Base-by-base conservation (phyloP, 1,140 invertebrate species). In the Streblospio benedicti region DNA sequence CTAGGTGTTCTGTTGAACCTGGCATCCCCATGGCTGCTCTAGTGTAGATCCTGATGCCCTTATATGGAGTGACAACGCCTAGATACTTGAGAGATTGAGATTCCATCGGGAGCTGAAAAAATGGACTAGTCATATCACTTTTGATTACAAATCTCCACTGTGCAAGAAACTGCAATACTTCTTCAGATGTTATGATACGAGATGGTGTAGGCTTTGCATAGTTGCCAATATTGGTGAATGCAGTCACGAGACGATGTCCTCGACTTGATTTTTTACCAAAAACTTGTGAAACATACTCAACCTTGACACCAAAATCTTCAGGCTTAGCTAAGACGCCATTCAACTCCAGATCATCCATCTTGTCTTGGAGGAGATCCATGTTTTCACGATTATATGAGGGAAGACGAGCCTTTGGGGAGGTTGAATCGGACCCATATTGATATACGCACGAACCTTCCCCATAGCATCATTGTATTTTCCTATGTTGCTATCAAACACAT, bases 1-100 rank as follows among this genome's bases (percentile, higher is more conserved):
- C 35, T n/a, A 38, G 35, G 9, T 9, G 9, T 9, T n/a, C n/a
- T 38, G 9, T n/a, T 38, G 35, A 38, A 9, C 35, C 35, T 9
- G 35, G 35, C 35, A 38, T 38, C 9, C 61, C 61, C 60, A 63
- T 59, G 25, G 61, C 60, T 44, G 47, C 57, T 9, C 57, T 2
- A 14, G 43, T 52, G 41, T 65, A 65, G 20, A 65, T 61, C 12
- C 64, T 23, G 1, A 65, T 54, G 41, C 61, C 64, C 14, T 28
- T 18, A 25, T 53, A 64, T 30, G 47, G 62, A 2, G 62, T 61
- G 4, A 35, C 59, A 27, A 64, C 55, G 1, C 56, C 59, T 28
- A 53, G 62, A 27, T 62, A 62, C 35, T 65, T 62, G 30, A 65
- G 38, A n/a, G 63, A 62, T 12, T 64, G 45, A 38, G 62, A 64